A percentile compares a stretch with the other conserved stretches of the same genome.
These are phyloP conservation scores for Lysandra coridon DNA, from an alignment of 2,888 invertebrate genomes.

Conservation along the genomic window DNA sequence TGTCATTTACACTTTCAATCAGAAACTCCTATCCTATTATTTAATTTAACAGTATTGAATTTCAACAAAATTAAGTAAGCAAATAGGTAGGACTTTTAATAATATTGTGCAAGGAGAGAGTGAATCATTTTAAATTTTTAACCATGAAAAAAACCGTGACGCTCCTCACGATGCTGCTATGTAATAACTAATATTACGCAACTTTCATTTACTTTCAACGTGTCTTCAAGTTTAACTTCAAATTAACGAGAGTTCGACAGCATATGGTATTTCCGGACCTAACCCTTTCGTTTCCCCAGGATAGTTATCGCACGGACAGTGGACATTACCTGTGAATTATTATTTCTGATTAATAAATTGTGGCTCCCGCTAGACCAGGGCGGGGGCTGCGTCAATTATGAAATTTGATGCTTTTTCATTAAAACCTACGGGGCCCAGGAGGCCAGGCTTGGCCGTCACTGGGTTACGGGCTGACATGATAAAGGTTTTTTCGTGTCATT, in stretches of 20 bases:
- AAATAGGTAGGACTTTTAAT: too few relatives aligned
- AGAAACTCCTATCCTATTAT: too few relatives aligned
- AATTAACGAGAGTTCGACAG: background rate
- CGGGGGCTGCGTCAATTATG: conserved; percentile 71
- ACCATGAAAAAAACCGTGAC: too few relatives aligned
- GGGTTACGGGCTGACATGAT: conserved; percentile 53
- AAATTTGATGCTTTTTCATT: conserved; percentile 78
- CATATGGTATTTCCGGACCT: conserved; percentile 41
- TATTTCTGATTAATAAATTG: conserved; percentile 81
- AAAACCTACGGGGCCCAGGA: conserved; percentile 63
- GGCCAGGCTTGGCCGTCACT: conserved; percentile 52
- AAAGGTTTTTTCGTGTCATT: conserved; percentile 43
- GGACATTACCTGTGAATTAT: conserved; percentile 78
- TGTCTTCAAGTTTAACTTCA: too few relatives aligned
- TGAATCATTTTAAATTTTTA: too few relatives aligned
- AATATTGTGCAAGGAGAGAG: too few relatives aligned
- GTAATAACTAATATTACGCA: too few relatives aligned
- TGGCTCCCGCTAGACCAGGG: conserved; percentile 60
- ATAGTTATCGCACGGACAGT: conserved; percentile 59
- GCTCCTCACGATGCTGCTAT: too few relatives aligned
- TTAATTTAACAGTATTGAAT: too few relatives aligned
- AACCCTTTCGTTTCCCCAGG: conserved; percentile 61
- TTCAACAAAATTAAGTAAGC: too few relatives aligned
- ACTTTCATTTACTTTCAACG: too few relatives aligned
- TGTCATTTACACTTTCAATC: too few relatives aligned